Evolutionary conservation across 1,140 invertebrate genomes (phyloP), one percentile per base, ranked within the genome.

Genomic region (Solenopsis invicta): DNA sequence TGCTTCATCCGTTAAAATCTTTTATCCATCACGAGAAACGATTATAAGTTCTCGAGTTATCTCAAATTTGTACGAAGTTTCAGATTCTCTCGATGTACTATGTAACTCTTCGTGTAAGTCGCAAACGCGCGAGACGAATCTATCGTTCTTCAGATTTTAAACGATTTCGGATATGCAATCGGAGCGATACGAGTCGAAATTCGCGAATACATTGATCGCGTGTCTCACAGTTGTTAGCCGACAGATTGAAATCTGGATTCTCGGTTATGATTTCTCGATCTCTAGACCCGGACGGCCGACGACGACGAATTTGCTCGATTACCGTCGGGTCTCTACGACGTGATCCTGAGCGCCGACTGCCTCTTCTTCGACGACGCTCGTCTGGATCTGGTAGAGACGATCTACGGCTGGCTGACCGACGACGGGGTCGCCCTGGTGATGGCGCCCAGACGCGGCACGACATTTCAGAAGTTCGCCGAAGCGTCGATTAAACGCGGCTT

Each of bases 321-420:
- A 92, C 92, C 66, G 56, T 91, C 93, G 9, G 92, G 91, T 6
- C 87, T 93, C 5, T 98, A 97, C 94, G 97, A 98, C 94, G 95
- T 97, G 34, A 96, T 98, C 50, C 93, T 98, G 1, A 97, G 97
- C 91, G 97, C 98, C 10, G 98, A 98, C 93, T 98, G 98, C 94
- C 93, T 98, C 62, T 98, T 98, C 95, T 98, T 98, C 94, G 98
- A 98, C 93, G 97, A 98, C 64, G 97, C 96, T 0, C 95, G 98
- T 71, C 93, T 96, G 50, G 97, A 97, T 89, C 94, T 98, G 21
- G 96, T 98, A 37, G 96, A 96, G 69, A 97, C 97, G 61, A 97
- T 98, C 64, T 96, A 96, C 94, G 95, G 96, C 72, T 96, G 96
- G 92, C 91, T 98, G 82, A 96, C 96, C n/a, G 95, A 96, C 29